phyloP scores from a whole-genome alignment of 2,797 vertebrate species.

The Enteromius paludinosus region DNA sequence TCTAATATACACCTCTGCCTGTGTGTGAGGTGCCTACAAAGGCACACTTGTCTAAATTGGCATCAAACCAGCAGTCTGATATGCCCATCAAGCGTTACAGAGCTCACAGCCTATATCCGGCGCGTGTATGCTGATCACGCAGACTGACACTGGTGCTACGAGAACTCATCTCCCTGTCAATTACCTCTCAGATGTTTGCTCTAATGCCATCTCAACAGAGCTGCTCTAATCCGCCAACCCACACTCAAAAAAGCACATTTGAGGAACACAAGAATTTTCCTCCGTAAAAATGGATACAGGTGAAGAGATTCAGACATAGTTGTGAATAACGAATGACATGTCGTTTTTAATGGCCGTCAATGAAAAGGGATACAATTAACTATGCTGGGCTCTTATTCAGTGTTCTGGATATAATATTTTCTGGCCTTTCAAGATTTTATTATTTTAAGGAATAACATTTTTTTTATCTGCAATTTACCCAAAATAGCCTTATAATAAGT shows the following conservation, averaged over 20 bases:
- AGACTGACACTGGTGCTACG: slow-evolving; percentile 67
- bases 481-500: background rate
- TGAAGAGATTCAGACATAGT: slow-evolving; percentile 9
- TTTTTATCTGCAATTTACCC: background rate
- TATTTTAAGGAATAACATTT: background rate
- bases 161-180: slow-evolving; percentile 76
- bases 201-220: slow-evolving; percentile 75
- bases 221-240: slow-evolving; percentile 69
- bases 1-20: slow-evolving; percentile 59
- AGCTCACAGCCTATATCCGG: slow-evolving; percentile 53
- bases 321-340: background rate
- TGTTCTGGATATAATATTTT: background rate
- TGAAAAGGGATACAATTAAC: background rate
- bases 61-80: slow-evolving; percentile 76
- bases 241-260: slow-evolving; percentile 64
- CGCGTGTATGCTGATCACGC: slow-evolving; percentile 78
- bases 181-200: slow-evolving; percentile 80
- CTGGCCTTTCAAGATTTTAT: background rate
- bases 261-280: slow-evolving; percentile 57
- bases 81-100: slow-evolving; percentile 78
- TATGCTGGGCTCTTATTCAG: background rate
- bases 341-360: background rate
- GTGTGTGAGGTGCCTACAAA: slow-evolving; percentile 62
- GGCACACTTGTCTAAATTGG: slow-evolving; percentile 79
- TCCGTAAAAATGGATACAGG: slow-evolving; percentile 12